Conservation (phyloP, 2,888 invertebrate species). For the Agrochola lota region DNA sequence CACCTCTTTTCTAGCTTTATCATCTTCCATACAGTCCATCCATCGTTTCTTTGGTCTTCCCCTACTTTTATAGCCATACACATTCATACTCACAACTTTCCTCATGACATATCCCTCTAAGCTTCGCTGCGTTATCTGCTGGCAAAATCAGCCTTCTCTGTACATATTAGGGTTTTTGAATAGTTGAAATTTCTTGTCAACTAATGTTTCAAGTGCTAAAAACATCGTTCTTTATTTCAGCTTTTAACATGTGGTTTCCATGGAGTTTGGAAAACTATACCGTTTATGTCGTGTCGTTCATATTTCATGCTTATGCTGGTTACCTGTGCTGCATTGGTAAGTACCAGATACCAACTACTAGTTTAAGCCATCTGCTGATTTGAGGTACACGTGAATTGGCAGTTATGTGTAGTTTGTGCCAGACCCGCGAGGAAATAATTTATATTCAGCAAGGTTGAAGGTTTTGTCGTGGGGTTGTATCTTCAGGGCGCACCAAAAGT, state of each 20-base stretch:
- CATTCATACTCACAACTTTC: no score
- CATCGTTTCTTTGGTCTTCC: no score
- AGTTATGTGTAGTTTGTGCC: not conserved
- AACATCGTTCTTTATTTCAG: conserved; percentile 71
- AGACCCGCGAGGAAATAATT: not conserved
- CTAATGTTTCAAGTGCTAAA: not conserved
- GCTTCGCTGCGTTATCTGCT: no score
- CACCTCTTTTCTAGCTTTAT: no score
- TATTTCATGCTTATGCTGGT: conserved; percentile 82
- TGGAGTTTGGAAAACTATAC: conserved; percentile 82
- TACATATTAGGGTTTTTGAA: no score
- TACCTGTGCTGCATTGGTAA: conserved; percentile 84
- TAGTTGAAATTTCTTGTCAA: no score
- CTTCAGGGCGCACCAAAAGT: not conserved
- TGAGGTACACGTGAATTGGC: not conserved
- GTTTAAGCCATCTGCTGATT: not conserved
- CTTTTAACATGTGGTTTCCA: conserved; percentile 87
- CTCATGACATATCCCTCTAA: no score
- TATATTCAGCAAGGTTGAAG: not conserved
- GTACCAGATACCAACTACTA: conserved; percentile 37
- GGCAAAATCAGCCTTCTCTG: no score
- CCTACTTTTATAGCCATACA: no score
- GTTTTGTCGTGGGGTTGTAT: not conserved
- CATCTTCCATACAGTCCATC: no score
- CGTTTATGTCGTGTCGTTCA: conserved; percentile 80